These are phyloP conservation scores for Phrynosoma blainvillii DNA, from an alignment of 2,113 vertebrate genomes.

Conservation along the genomic window DNA sequence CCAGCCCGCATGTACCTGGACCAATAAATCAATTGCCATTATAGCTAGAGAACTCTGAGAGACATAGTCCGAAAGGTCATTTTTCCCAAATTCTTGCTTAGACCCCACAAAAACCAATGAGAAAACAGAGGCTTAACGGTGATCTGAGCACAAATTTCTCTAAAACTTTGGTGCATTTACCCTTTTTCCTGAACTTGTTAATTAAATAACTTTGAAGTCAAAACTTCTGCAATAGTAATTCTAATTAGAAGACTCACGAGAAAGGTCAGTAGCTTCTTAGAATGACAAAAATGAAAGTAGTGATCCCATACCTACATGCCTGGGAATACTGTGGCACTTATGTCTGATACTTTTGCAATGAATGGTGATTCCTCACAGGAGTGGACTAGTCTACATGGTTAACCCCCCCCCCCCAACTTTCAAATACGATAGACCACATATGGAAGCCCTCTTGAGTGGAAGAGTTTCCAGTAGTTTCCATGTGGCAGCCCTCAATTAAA, in stretches of 20 bases:
- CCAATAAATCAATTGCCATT: no score
- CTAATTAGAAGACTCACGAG: constrained; percentile 8
- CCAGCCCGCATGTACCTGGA: no score
- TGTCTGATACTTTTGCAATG: constrained; percentile 5
- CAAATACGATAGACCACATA: background rate
- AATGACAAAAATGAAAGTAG: constrained; percentile 17
- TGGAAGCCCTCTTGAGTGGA: background rate
- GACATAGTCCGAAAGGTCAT: no score
- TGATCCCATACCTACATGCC: background rate
- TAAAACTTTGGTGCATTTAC: constrained; percentile 7
- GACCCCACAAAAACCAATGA: background rate
- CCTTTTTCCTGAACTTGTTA: constrained; percentile 34
- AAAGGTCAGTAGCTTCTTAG: constrained; percentile 45
- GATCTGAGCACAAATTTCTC: no score
- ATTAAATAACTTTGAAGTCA: constrained; percentile 56
- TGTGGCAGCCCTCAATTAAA: constrained; percentile 7
- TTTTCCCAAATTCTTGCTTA: background rate
- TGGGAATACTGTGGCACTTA: background rate
- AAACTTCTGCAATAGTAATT: constrained; percentile 33
- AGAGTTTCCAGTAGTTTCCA: background rate
- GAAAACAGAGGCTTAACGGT: background rate
- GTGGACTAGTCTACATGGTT: background rate
- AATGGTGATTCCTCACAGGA: background rate
- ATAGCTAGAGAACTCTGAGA: no score
- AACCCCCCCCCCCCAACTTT: background rate